These are phyloP conservation scores for Stichopus horrens DNA, from an alignment of 53 echinoderm and acorn worm species.

Conservation along the genomic window DNA sequence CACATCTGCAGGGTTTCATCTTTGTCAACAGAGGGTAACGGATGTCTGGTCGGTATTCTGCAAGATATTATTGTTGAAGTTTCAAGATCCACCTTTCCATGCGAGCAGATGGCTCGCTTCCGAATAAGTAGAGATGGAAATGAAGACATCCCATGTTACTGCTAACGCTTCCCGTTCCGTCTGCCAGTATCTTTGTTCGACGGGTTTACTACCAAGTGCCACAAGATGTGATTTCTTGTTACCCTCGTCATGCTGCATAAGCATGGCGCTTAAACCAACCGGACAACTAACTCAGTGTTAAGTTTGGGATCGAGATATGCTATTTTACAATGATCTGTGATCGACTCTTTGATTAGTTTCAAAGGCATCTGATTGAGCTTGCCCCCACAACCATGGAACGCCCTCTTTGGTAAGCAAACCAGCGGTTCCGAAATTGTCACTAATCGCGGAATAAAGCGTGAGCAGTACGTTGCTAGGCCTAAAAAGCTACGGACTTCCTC, in stretches of 20 bases:
- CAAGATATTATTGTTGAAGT: constrained; percentile 43
- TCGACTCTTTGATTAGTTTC: constrained; percentile 41
- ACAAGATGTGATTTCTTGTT: not conserved
- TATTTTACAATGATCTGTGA: constrained; percentile 33
- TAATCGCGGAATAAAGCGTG: constrained; percentile 57
- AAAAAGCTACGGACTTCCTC: constrained; percentile 59
- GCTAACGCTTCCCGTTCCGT: constrained; percentile 66
- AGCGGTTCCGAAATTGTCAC: constrained; percentile 54
- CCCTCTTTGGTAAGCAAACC: constrained; percentile 20
- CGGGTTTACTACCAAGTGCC: constrained; percentile 48
- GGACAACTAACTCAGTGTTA: constrained; percentile 15
- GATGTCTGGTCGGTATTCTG: constrained; percentile 57
- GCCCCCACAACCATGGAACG: constrained; percentile 40
- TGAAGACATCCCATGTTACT: constrained; percentile 48
- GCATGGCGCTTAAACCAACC: constrained; percentile 54
- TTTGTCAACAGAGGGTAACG: constrained; percentile 25
- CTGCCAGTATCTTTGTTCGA: constrained; percentile 66
- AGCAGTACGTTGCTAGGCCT: constrained; percentile 63
- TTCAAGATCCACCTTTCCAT: constrained; percentile 60
- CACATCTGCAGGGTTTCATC: constrained; percentile 51
- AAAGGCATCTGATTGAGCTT: constrained; percentile 11
- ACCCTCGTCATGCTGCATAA: constrained; percentile 6
- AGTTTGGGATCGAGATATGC: constrained; percentile 48
- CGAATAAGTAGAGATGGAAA: constrained; percentile 62
- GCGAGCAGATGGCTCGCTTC: constrained; percentile 48